A percentile compares a stretch with the other conserved stretches of the same genome.
These are phyloP conservation scores for Leucophenga varia DNA, from an alignment of 1,140 invertebrate species.

Conservation along the genomic window DNA sequence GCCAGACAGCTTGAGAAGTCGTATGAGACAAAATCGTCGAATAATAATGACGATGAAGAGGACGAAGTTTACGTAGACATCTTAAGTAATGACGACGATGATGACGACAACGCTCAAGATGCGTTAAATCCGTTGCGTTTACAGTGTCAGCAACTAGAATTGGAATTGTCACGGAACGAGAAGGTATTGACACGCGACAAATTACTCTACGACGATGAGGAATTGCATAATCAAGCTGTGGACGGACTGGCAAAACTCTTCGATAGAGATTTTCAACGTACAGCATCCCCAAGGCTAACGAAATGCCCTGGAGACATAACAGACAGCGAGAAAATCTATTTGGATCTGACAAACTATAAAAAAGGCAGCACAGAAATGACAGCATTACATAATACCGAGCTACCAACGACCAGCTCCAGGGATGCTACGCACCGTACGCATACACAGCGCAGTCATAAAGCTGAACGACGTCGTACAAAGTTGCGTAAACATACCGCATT, in stretches of 20 bases:
- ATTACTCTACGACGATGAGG: conserved; percentile 46
- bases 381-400: too few relatives aligned
- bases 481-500: conserved; percentile 77
- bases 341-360: conserved; percentile 3
- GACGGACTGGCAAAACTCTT: conserved; percentile 50
- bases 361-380: neutral
- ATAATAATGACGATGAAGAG: conserved; percentile 16
- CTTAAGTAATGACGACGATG: conserved; percentile 35
- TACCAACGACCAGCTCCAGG: conserved; percentile 20
- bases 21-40: too few relatives aligned
- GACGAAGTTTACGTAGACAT: conserved; percentile 41
- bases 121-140: conserved; percentile 14
- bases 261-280: conserved; percentile 32
- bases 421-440: conserved; percentile 30
- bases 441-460: conserved; percentile 29
- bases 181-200: conserved; percentile 41
- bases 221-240: conserved; percentile 45
- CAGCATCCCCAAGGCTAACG: conserved; percentile 2
- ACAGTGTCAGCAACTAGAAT: conserved; percentile 14
- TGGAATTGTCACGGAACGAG: conserved; percentile 10
- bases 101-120: conserved; percentile 5
- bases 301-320: neutral
- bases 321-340: conserved; percentile 11
- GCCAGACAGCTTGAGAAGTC: too few relatives aligned
- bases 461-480: conserved; percentile 63